Conservation (phyloP, 2,113 vertebrate species). For the Bettongia penicillata region DNA sequence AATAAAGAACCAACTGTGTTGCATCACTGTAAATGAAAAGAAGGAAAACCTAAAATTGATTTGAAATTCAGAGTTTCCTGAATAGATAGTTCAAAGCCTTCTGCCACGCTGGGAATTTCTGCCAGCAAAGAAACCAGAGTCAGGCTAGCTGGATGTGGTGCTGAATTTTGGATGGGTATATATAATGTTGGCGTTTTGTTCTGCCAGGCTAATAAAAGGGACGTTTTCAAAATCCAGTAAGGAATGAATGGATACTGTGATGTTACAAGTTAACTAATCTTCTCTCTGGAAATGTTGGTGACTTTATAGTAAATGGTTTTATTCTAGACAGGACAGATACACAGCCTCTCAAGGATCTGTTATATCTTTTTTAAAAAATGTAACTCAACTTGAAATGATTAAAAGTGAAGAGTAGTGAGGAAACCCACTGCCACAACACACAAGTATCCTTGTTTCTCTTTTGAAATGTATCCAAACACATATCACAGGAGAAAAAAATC, state of each 20-base stretch:
- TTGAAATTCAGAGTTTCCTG: slow-evolving; percentile 40
- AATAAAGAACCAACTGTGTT: background rate
- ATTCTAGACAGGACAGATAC: background rate
- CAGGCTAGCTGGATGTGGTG: background rate
- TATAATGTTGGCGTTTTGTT: slow-evolving; percentile 15
- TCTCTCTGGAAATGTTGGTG: slow-evolving; percentile 33
- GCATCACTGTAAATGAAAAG: slow-evolving; percentile 28
- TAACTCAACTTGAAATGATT: slow-evolving; percentile 24
- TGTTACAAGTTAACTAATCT: slow-evolving; percentile 12
- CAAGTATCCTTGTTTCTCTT: slow-evolving; percentile 61
- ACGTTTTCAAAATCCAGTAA: background rate
- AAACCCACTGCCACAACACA: slow-evolving; percentile 44
- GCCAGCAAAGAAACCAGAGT: slow-evolving; percentile 16
- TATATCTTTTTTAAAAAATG: slow-evolving; percentile 50
- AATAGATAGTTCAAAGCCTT: slow-evolving; percentile 38
- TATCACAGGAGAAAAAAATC: slow-evolving; percentile 62
- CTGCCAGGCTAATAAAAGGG: slow-evolving; percentile 7
- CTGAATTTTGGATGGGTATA: slow-evolving; percentile 23
- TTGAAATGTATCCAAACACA: slow-evolving; percentile 64
- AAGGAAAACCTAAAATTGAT: background rate
- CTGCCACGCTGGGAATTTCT: slow-evolving; percentile 11
- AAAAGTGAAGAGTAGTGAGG: slow-evolving; percentile 44
- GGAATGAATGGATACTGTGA: background rate
- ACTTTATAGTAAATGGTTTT: background rate
- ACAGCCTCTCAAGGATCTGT: slow-evolving; percentile 28